A percentile compares a stretch with the other conserved stretches of the same genome.
Evolutionary conservation across 2,888 invertebrate species (phyloP).

Genomic region (Amblyjoppa fuscipennis): DNA sequence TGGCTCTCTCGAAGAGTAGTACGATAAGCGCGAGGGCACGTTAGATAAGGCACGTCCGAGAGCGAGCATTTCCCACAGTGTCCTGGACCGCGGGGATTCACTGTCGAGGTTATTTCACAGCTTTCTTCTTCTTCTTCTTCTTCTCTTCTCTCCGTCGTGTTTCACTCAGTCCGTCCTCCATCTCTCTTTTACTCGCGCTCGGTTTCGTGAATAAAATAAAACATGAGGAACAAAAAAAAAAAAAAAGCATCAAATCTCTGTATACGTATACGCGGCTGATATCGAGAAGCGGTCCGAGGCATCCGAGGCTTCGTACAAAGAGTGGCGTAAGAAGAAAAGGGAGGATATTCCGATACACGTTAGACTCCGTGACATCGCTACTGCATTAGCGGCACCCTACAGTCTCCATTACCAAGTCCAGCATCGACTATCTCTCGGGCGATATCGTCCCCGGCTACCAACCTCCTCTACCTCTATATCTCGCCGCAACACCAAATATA

Average conservation of each 20-base stretch:
- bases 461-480: conserved; percentile 74
- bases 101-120: conserved; percentile 20
- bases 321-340: conserved; percentile 64
- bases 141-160: neutral
- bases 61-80: conserved; percentile 70
- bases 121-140: conserved; percentile 16
- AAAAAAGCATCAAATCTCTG: conserved; percentile 48
- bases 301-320: conserved; percentile 73
- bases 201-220: conserved; percentile 26
- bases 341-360: conserved; percentile 71
- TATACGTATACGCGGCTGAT: conserved; percentile 66
- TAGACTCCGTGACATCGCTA: conserved; percentile 83
- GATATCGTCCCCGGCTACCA: conserved; percentile 81
- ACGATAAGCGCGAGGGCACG: conserved; percentile 65
- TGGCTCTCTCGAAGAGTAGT: conserved; percentile 59
- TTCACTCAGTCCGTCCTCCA: neutral
- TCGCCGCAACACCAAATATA: conserved; percentile 80
- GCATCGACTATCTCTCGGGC: conserved; percentile 77
- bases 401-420: conserved; percentile 82
- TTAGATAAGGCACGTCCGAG: conserved; percentile 70
- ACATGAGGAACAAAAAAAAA: neutral
- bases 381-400: conserved; percentile 85
- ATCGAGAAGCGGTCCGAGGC: conserved; percentile 67
- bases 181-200: conserved; percentile 19
- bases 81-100: conserved; percentile 43